These are phyloP conservation scores for Pongo abelii DNA, from an alignment of 2,113 vertebrate genomes.

Conservation along the genomic window DNA sequence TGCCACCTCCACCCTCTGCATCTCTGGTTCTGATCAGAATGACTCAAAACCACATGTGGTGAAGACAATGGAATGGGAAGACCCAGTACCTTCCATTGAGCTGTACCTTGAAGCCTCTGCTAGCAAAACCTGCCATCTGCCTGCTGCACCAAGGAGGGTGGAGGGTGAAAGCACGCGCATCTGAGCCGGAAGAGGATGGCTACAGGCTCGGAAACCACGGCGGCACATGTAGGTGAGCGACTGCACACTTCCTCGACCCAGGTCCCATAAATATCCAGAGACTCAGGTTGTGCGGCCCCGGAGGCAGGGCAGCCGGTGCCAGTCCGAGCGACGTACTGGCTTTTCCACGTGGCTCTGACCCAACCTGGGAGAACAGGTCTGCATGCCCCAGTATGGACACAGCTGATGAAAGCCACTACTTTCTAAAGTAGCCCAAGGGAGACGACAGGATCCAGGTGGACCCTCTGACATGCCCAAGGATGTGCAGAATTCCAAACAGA, in stretches of 20 bases:
- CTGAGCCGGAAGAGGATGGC: background rate
- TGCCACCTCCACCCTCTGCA: no score
- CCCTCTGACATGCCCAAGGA: fast-evolving
- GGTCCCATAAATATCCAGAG: background rate
- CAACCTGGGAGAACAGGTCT: background rate
- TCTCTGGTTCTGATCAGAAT: background rate
- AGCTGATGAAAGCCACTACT: background rate
- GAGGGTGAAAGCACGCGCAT: fast-evolving
- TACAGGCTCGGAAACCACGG: background rate
- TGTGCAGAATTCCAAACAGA: background rate
- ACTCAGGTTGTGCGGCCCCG: background rate
- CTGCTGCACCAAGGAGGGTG: background rate
- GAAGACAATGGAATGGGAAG: background rate
- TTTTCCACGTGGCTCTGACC: no score
- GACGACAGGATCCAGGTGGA: fast-evolving
- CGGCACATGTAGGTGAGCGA: background rate
- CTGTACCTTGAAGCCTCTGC: background rate
- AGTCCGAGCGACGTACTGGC: background rate
- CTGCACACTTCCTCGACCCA: background rate
- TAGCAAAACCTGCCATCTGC: background rate
- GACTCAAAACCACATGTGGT: background rate
- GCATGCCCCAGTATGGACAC: background rate
- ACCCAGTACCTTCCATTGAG: background rate
- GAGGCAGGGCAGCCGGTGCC: background rate
- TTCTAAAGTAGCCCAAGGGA: background rate